phyloP scores from a whole-genome alignment of 2,888 invertebrate genomes.

The Spodoptera picta region DNA sequence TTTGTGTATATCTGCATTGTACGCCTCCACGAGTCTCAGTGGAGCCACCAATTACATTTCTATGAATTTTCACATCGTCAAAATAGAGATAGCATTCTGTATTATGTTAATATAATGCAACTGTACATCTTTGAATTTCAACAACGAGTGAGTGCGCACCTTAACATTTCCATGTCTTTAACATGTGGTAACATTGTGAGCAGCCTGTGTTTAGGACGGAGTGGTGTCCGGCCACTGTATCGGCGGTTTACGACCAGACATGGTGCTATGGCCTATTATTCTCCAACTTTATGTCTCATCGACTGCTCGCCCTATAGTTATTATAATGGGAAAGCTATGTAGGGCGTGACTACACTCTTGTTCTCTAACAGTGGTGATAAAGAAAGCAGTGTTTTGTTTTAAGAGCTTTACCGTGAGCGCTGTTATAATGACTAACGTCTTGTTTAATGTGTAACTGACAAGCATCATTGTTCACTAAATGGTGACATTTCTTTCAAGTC shows the following conservation, averaged over 20 bases:
- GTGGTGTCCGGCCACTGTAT: conserved; percentile 27
- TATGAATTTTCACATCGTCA: conserved; percentile 15
- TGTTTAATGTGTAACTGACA: conserved; percentile 18
- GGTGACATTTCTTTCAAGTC: conserved; percentile 2
- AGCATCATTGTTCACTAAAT: conserved; percentile 19
- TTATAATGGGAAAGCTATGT: conserved; percentile 47
- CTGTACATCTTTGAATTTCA: background rate
- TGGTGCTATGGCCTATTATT: conserved; percentile 36
- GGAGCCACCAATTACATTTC: conserved; percentile 16
- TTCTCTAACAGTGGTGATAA: conserved; percentile 37
- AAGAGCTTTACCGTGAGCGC: conserved; percentile 31
- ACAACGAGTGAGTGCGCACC: conserved; percentile 9
- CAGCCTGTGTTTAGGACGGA: conserved; percentile 26
- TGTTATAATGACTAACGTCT: conserved; percentile 23
- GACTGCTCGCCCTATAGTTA: conserved; percentile 40
- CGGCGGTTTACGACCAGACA: conserved; percentile 25
- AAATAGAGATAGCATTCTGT: background rate
- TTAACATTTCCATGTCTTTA: conserved; percentile 8
- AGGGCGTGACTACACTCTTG: conserved; percentile 34
- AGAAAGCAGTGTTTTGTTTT: conserved; percentile 42
- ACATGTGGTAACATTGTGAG: conserved; percentile 26
- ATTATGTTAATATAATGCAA: background rate
- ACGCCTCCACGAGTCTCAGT: conserved; percentile 11
- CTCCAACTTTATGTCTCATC: conserved; percentile 41
- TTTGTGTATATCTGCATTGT: conserved; percentile 3